Evolutionary conservation across 2,888 invertebrate species (phyloP).

Genomic region (Linyphia triangularis): DNA sequence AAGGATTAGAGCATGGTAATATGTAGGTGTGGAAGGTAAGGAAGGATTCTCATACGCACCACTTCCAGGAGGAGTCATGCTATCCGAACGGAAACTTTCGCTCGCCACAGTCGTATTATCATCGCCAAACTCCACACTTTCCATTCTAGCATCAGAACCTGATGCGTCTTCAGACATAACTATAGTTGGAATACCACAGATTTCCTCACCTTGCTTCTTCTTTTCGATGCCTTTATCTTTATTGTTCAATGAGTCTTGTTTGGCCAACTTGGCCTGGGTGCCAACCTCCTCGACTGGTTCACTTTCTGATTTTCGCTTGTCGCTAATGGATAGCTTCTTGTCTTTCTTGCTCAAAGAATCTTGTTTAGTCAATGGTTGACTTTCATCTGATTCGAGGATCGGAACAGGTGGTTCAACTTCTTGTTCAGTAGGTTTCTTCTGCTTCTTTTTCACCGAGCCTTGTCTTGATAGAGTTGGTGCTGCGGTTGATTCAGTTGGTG

Average conservation of each 20-base stretch:
- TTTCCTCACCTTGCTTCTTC: slow-evolving; percentile 47
- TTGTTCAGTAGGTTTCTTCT: slow-evolving; percentile 17
- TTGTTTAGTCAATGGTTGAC: slow-evolving; percentile 9
- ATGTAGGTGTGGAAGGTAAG: slow-evolving; percentile 34
- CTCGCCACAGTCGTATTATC: slow-evolving; percentile 64
- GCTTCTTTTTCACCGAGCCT: slow-evolving; percentile 42
- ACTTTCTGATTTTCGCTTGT: neutral
- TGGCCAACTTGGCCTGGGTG: neutral
- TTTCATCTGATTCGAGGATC: neutral
- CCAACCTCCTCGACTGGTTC: slow-evolving; percentile 10
- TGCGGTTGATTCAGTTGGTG: slow-evolving; percentile 15
- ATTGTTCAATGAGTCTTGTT: slow-evolving; percentile 48
- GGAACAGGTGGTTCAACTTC: neutral
- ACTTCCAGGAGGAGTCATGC: slow-evolving; percentile 58
- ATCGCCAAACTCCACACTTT: slow-evolving; percentile 47
- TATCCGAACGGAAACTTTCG: slow-evolving; percentile 63
- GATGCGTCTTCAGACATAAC: slow-evolving; percentile 72
- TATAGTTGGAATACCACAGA: slow-evolving; percentile 38
- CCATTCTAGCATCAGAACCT: slow-evolving; percentile 55
- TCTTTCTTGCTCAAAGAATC: slow-evolving; percentile 33
- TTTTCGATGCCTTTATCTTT: slow-evolving; percentile 16
- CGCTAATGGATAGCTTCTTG: neutral
- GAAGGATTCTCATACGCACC: slow-evolving; percentile 73
- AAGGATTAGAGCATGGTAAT: slow-evolving; percentile 53
- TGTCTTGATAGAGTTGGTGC: slow-evolving; percentile 25